phyloP scores from a whole-genome alignment of 2,113 vertebrate species.

The Callaeas wilsoni region DNA sequence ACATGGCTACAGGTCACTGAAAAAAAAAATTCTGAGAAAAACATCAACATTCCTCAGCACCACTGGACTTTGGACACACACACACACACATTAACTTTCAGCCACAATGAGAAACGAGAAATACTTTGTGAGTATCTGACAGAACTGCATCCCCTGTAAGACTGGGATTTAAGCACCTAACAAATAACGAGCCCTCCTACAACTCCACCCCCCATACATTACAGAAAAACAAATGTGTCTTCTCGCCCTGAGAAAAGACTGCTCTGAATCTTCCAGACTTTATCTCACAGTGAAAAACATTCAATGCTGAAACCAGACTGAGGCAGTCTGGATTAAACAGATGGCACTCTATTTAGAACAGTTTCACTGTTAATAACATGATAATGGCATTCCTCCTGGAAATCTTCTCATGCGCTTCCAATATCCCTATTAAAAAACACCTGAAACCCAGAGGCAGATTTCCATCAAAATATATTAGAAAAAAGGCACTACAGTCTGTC shows the following conservation, averaged over 20 bases:
- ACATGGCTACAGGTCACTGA: not conserved
- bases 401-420: not conserved
- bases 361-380: constrained; percentile 29
- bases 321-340: constrained; percentile 36
- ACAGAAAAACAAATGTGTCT: not conserved
- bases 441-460: not conserved
- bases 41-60: not conserved
- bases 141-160: not conserved
- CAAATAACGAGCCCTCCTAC: not conserved
- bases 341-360: constrained; percentile 29
- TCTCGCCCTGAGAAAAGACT: not conserved
- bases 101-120: not conserved
- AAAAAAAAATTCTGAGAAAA: not conserved
- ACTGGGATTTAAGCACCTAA: not conserved
- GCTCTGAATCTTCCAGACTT: constrained; percentile 7
- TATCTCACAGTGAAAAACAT: not conserved
- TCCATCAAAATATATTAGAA: not conserved
- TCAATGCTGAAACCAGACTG: constrained; percentile 11
- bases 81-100: not conserved
- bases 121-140: not conserved
- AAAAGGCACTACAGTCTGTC: not conserved
- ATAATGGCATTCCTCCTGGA: constrained; percentile 19
- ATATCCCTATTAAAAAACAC: not conserved
- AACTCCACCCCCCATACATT: not conserved
- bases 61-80: not conserved